Base-by-base conservation (phyloP, 1,140 invertebrate species). In the Idris sp. region DNA sequence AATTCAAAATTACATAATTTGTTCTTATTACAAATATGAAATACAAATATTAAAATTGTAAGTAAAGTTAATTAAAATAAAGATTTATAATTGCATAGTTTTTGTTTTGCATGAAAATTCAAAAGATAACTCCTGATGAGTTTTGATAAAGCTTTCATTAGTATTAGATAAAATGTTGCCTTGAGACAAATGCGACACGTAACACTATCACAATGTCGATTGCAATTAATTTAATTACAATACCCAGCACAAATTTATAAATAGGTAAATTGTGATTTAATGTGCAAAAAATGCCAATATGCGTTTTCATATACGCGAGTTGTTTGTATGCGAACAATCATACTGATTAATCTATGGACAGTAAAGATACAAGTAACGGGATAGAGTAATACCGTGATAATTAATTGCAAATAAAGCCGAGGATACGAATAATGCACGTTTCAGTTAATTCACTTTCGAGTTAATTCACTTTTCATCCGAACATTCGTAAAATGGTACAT, bases 181-280 rank as follows among this genome's bases (percentile, higher is more conserved):
- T 76, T 76, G 74, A 76, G 68, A 76, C 74, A 58, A 76, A 76
- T 76, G 68, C 43, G 74, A 76, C 68, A 72, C 74, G 74, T 76
- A 76, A 73, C 74, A 41, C 64, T 58, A 69, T 77, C 44, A 65
- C 69, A 77, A 77, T 77, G 64, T 44, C 53, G 67, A 58, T 73
- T 65, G 64, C 62, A 77, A 77, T 77, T 77, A 77, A 73, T 65
- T 77, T 69, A 73, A 77, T 77, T 76, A 77, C 68, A 68, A 56
- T 76, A 72, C 68, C 62, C 74, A 72, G 74, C 33, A 68, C 67
- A 72, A 76, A 72, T 72, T 76, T 76, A 76, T 72, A 76, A 76
- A 72, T 76, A 76, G 74, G 74, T 72, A 77, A 77, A 77, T 64
- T 64, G 64, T 73, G 74, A 77, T 77, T 77, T 69, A 73, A 77